Evolutionary conservation across 2,797 vertebrate genomes (phyloP).

Genomic region (Anableps anableps): DNA sequence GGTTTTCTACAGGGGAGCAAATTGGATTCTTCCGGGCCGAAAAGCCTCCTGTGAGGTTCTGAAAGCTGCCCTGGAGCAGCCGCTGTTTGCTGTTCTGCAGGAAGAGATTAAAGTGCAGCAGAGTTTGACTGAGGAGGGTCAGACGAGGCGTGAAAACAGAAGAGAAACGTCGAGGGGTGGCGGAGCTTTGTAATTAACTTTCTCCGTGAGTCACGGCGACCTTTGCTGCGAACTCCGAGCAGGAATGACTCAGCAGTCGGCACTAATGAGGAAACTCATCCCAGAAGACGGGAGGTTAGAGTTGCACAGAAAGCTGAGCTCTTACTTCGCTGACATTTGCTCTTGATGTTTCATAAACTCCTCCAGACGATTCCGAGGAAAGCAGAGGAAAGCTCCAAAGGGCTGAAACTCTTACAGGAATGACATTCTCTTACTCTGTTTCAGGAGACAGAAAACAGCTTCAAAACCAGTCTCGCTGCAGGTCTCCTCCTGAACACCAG

Average conservation of each 20-base stretch:
- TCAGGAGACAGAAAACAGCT: neutral
- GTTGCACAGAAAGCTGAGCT: neutral
- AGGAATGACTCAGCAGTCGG: slow-evolving; percentile 22
- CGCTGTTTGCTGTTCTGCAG: neutral
- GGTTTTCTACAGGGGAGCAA: neutral
- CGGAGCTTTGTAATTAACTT: neutral
- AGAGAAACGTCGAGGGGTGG: neutral
- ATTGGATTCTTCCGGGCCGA: neutral
- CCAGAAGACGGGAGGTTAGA: neutral
- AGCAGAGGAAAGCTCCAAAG: neutral
- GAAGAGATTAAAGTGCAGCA: neutral
- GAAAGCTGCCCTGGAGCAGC: neutral
- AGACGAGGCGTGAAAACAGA: neutral
- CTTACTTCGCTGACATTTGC: neutral
- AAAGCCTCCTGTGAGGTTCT: neutral
- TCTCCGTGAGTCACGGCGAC: slow-evolving; percentile 5
- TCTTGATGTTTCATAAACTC: neutral
- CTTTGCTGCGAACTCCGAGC: neutral
- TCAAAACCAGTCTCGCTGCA: neutral
- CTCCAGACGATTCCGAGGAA: neutral
- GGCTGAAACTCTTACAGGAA: neutral
- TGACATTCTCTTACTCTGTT: neutral
- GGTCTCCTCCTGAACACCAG: neutral
- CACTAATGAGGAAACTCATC: slow-evolving; percentile 2
- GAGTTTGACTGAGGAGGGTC: slow-evolving; percentile 1